phyloP scores from a whole-genome alignment of 2,797 vertebrate genomes.

The Loris lydekkerianus region DNA sequence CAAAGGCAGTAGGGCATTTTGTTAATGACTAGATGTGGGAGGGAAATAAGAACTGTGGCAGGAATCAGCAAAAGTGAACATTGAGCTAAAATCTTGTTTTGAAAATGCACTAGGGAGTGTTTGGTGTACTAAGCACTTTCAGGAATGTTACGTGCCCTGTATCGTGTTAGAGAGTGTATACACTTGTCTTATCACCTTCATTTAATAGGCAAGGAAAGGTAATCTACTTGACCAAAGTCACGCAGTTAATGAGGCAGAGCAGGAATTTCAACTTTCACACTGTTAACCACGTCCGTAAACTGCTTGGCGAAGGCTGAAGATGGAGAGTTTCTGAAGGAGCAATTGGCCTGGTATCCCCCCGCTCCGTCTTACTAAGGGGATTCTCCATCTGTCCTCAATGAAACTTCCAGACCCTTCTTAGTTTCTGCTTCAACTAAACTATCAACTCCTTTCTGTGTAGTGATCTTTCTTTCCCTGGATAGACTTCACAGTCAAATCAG shows the following conservation, averaged over 20 bases:
- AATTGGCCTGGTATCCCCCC: neutral
- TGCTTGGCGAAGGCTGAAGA: neutral
- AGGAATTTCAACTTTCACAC: slow-evolving; percentile 13
- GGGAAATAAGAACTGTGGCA: neutral
- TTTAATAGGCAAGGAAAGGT: neutral
- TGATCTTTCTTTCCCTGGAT: neutral
- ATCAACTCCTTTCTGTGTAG: slow-evolving; percentile 1
- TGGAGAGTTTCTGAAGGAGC: neutral
- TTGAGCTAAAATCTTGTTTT: neutral
- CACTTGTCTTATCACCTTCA: neutral
- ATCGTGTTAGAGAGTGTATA: neutral
- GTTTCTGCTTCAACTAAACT: slow-evolving; percentile 21
- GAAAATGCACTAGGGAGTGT: neutral
- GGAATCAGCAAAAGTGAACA: slow-evolving; percentile 18
- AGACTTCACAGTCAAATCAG: slow-evolving; percentile 39
- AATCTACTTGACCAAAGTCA: neutral
- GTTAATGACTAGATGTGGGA: neutral
- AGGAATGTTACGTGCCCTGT: accelerated
- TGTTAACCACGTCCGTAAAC: neutral
- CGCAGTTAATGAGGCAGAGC: neutral
- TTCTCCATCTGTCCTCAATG: neutral
- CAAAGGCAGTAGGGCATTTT: neutral
- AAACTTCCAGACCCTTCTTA: neutral
- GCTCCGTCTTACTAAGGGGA: neutral
- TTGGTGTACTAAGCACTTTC: neutral